phyloP scores from a whole-genome alignment of 2,888 invertebrate genomes.

The Villa cingulata region DNA sequence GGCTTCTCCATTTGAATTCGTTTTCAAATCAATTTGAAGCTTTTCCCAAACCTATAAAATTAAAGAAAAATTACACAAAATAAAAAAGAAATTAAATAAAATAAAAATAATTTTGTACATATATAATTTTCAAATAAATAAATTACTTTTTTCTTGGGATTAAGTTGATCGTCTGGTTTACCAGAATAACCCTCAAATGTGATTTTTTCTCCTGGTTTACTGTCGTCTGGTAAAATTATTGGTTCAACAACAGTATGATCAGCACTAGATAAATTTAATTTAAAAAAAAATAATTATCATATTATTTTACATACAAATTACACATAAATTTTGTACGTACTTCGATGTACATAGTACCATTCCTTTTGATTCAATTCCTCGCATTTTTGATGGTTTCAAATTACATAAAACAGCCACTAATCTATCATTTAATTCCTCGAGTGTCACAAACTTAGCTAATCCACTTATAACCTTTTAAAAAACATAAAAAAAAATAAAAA shows the following conservation, averaged over 20 bases:
- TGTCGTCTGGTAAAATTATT: slow-evolving; percentile 59
- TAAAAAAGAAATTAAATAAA: background rate
- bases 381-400: slow-evolving; percentile 91
- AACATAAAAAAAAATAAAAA: background rate
- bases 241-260: slow-evolving; percentile 77
- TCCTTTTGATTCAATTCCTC: slow-evolving; percentile 80
- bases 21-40: slow-evolving; percentile 64
- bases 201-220: slow-evolving; percentile 71
- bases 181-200: slow-evolving; percentile 74
- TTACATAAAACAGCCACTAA: slow-evolving; percentile 90
- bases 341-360: slow-evolving; percentile 87
- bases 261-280: slow-evolving; percentile 41
- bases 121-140: too few species aligned
- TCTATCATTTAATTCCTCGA: slow-evolving; percentile 79
- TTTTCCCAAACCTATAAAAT: slow-evolving; percentile 61
- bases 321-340: slow-evolving; percentile 32
- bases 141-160: slow-evolving; percentile 85
- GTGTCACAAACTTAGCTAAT: slow-evolving; percentile 77
- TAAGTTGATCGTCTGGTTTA: slow-evolving; percentile 68
- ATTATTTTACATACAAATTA: background rate
- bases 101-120: too few species aligned
- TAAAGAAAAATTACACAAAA: background rate
- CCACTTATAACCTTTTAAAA: slow-evolving; percentile 76
- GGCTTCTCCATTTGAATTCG: slow-evolving; percentile 55
- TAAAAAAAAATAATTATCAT: background rate